These are phyloP conservation scores for Leucopsar rothschildi DNA, from an alignment of 2,113 vertebrate species.

Conservation along the genomic window DNA sequence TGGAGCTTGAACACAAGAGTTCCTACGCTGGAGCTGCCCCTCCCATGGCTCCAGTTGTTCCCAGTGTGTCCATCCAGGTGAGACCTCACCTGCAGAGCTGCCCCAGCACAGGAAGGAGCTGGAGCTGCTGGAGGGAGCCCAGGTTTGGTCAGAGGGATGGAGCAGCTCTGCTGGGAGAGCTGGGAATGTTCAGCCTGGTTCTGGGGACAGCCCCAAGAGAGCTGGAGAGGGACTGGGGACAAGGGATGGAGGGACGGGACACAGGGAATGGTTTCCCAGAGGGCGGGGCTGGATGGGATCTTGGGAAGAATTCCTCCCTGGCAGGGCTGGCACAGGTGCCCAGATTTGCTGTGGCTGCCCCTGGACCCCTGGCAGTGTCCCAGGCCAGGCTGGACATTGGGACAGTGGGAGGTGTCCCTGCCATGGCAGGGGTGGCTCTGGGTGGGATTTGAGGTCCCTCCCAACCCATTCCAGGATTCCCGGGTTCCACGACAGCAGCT, in stretches of 20 bases:
- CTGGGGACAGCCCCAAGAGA: neutral
- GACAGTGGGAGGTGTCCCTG: neutral
- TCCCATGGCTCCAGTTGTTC: neutral
- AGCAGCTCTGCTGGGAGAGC: neutral
- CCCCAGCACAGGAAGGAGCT: neutral
- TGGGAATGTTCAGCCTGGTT: neutral
- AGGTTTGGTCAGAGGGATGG: neutral
- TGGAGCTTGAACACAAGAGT: neutral
- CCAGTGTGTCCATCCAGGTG: fast-evolving
- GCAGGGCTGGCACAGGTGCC: neutral
- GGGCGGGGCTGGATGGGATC: fast-evolving
- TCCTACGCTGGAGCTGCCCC: neutral
- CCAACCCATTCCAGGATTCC: neutral
- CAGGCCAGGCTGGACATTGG: neutral
- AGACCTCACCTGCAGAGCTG: neutral
- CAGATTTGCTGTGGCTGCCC: neutral
- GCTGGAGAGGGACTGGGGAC: neutral
- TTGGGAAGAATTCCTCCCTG: neutral
- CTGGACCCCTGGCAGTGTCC: neutral
- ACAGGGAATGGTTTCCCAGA: neutral
- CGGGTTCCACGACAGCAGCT: neutral
- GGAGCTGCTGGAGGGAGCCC: neutral
- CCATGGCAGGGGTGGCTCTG: fast-evolving
- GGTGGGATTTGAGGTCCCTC: neutral
- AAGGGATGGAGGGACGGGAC: neutral